Evolutionary conservation across 2,888 invertebrate genomes (phyloP), one percentile per base, ranked within the genome.

Genomic region (Psococerastis gibbosa): DNA sequence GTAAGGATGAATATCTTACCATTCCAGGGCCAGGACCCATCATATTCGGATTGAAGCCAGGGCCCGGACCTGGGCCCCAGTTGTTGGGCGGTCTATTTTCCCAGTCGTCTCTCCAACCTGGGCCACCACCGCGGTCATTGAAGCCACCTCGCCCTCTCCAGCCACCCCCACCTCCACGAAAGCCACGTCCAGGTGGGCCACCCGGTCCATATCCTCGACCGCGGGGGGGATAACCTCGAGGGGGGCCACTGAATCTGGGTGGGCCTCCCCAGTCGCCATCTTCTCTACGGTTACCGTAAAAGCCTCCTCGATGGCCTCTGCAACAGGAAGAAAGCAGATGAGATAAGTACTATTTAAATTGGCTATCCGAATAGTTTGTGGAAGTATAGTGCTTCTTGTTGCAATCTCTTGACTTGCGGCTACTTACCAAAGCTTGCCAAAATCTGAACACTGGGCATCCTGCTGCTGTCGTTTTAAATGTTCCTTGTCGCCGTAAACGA

Each of bases 41-140:
- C 55, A 65, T 60, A 45, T 63, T 62, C 6, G 35, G 35, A 34
- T 34, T 34, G 35, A 9, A 34, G 18, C 35, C 38, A 11, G 59
- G 62, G 6, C 64, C 65, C 33, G 65, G 66, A 45, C 63, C 65
- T 54, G 57, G 57, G 53, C 72, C 72, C 55, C 68, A 72, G 8
- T 65, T 63, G 49, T 63, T 70, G 3, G 69, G 63, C 2, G 64
- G 63, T 49, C 60, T 64, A 5, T 64, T 60, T 45, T 60, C 60
- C 43, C 60, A 61, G 0, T 64, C 66, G 0, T 68, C 69, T 47
- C 68, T 66, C 45, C 60, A 63, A 46, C 57, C 56, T 18, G 75
- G 68, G 1, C 68, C 69, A 42, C 65, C 63, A 48, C 64, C 59
- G 45, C 61, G 60, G 6, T 59, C 55, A n/a, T n/a, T n/a, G n/a